Base-by-base conservation (phyloP, 2,888 invertebrate species). In the Cerceris rybyensis region DNA sequence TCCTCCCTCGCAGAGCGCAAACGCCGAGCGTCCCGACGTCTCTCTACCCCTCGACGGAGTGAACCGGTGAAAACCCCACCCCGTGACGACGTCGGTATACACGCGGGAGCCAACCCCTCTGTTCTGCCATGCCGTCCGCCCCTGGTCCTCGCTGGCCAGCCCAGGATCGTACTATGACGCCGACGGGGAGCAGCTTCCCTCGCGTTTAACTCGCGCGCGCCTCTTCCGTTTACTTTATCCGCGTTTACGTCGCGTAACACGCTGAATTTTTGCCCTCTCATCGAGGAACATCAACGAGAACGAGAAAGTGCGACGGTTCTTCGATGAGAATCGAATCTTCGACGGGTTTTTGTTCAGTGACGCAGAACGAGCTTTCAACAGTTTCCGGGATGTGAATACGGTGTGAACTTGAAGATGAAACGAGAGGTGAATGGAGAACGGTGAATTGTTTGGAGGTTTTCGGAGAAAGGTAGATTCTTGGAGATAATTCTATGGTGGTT, bases 11-110 rank as follows among this genome's bases (percentile, higher is more conserved):
- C 16, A 80, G 43, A 74, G 89, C 90, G 90, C 90, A 87, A 82
- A 87, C 88, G 88, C 87, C 80, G 66, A 81, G 86, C 89, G 88
- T 84, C 85, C 86, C 80, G 85, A 80, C 86, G 87, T 70, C 82
- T 75, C 82, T 81, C 82, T 81, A 63, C 76, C 78, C 82, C 80
- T 76, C 79, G 71, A 61, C 61, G 11, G 46, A 17, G 13, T 16
- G 70, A 70, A 61, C 60, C 74, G 52, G 68, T 57, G 59, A 61
- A 79, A 78, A 85, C 84, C 84, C 86, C 81, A 83, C 81, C 82
- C 82, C 79, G 75, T 80, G 71, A 65, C 70, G 82, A 60, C 70
- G 59, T 66, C 82, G 75, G 70, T 78, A 70, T 65, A 70, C 76
- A 80, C 80, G 75, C 28, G 79, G 81, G 82, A 70, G 69, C 83